Conservation (phyloP, 1,140 invertebrate species). For the Camponotus vicinus region DNA sequence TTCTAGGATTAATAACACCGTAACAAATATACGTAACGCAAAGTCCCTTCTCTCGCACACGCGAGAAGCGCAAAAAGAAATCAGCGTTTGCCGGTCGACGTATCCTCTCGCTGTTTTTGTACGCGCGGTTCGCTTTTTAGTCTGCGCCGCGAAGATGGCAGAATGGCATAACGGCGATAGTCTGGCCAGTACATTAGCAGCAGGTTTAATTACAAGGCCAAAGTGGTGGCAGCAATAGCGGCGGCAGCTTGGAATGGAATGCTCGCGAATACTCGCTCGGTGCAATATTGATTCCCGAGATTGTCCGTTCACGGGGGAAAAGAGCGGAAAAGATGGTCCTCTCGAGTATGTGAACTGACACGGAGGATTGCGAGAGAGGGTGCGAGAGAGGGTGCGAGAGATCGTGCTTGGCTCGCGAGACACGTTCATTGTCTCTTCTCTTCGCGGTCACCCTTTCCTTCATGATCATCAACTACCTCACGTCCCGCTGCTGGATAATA, state of each 20-base stretch:
- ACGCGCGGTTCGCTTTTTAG: slow-evolving; percentile 44
- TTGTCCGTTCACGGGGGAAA: slow-evolving; percentile 58
- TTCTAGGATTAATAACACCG: slow-evolving; percentile 32
- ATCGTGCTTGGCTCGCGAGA: slow-evolving; percentile 78
- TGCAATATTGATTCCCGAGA: slow-evolving; percentile 76
- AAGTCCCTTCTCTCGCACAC: not conserved
- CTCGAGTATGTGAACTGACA: slow-evolving; percentile 59
- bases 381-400: slow-evolving; percentile 42
- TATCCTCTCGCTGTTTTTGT: slow-evolving; percentile 46
- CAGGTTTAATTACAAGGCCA: slow-evolving; percentile 79
- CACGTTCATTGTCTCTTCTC: slow-evolving; percentile 80
- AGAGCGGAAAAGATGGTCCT: slow-evolving; percentile 53
- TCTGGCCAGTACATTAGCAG: slow-evolving; percentile 78
- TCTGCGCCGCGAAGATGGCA: slow-evolving; percentile 46
- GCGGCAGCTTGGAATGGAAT: slow-evolving; percentile 71
- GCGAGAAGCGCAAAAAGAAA: not conserved
- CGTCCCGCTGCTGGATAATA: slow-evolving; percentile 54
- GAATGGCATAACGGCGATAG: slow-evolving; percentile 72
- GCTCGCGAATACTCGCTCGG: slow-evolving; percentile 75
- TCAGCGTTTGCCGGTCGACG: slow-evolving; percentile 26
- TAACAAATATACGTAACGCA: not conserved
- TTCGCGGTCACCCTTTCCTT: slow-evolving; percentile 72
- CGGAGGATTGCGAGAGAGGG: slow-evolving; percentile 39
- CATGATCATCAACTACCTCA: slow-evolving; percentile 68
- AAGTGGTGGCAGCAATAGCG: slow-evolving; percentile 68